These are phyloP conservation scores for Ramazzottius varieornatus DNA, from an alignment of 2,888 invertebrate species.

Conservation along the genomic window DNA sequence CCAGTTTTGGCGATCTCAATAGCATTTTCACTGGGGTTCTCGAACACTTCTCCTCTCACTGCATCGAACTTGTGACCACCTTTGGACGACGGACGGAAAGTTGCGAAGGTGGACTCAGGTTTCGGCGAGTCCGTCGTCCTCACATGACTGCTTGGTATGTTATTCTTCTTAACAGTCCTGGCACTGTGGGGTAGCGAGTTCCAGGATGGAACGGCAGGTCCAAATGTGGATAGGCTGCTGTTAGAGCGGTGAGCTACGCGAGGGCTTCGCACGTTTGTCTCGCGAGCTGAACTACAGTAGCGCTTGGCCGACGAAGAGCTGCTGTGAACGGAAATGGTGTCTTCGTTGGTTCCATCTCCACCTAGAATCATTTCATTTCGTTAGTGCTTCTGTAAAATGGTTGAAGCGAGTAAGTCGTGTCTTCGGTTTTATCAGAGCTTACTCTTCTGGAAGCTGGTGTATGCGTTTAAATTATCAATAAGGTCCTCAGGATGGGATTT, in stretches of 20 bases:
- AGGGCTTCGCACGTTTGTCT: neutral
- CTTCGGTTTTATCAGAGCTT: neutral
- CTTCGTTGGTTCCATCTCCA: neutral
- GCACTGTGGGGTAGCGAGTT: neutral
- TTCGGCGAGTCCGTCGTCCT: neutral
- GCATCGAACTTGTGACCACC: neutral
- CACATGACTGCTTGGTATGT: too few relatives aligned
- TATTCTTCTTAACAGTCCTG: neutral
- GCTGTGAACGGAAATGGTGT: neutral
- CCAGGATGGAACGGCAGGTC: neutral
- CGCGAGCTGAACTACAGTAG: neutral
- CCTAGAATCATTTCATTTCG: neutral
- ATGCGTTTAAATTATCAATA: too few relatives aligned
- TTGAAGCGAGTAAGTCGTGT: neutral
- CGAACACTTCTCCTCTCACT: neutral
- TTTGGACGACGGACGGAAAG: neutral
- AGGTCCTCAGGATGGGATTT: too few relatives aligned
- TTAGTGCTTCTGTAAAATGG: neutral
- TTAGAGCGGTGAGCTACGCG: neutral
- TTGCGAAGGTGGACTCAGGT: neutral
- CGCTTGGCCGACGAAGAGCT: neutral
- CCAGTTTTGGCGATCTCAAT: too few relatives aligned
- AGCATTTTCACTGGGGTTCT: neutral
- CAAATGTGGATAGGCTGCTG: neutral
- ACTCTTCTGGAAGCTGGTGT: neutral